Evolutionary conservation across 2,797 vertebrate genomes (phyloP), one percentile per base, ranked within the genome.

Genomic region (Australoheros facetus): DNA sequence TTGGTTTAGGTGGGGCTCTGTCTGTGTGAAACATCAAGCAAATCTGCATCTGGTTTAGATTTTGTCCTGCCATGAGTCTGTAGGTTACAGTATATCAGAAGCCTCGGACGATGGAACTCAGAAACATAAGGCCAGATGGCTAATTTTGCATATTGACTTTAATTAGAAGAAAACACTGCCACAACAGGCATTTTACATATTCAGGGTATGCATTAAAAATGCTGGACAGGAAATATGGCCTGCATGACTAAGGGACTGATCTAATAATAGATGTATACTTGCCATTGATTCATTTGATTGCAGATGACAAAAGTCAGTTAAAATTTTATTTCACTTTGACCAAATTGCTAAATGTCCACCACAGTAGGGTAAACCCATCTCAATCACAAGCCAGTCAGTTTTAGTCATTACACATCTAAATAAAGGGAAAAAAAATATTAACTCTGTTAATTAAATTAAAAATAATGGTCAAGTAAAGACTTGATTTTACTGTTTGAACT

Each of bases 141-240:
- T 81, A 83, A 84, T 88, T 91, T 91, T 74, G 66, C 85, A 88
- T 92, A 90, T 93, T 85, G 79, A 85, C 78, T 91, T 88, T 89
- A 87, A 89, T 90, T 83, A 84, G 88, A 87, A 28, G 69, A 75
- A 83, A 85, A 85, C 60, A 60, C 64, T 57, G 77, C 66, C 78
- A 72, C 87, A 78, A 77, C 77, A 76, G 39, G 30, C 78, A 83
- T 88, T 85, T 92, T 64, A 62, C 82, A 58, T 78, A 56, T 76
- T 85, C 76, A 81, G 55, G 56, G n/a, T 78, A 51, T 73, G 72
- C 79, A 66, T 87, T 85, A n/a, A 80, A 66, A 80, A 79, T 82
- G 55, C 57, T 73, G 54, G 78, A 54, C 72, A 23, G 54, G 74
- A 82, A 88, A 75, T 78, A 59, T 71, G 45, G 42, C 58, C 73